phyloP scores from a whole-genome alignment of 1,140 invertebrate species.

The Pseudomyrmex flavicornis region DNA sequence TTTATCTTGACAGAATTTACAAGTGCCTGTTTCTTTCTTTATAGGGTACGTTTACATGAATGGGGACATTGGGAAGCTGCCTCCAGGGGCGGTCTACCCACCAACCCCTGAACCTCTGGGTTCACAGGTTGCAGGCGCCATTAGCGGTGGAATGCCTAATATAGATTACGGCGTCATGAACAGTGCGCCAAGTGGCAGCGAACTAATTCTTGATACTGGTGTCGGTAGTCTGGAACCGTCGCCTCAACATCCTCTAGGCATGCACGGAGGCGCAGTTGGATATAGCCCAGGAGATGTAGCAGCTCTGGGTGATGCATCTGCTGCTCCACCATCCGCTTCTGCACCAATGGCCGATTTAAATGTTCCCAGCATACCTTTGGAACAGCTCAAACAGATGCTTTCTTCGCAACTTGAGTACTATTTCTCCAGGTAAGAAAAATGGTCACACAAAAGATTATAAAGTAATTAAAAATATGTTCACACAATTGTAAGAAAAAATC shows the following conservation, averaged over 20 bases:
- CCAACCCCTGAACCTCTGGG: slow-evolving; percentile 86
- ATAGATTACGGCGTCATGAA: slow-evolving; percentile 85
- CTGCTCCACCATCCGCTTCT: slow-evolving; percentile 70
- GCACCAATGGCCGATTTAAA: slow-evolving; percentile 81
- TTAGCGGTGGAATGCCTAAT: slow-evolving; percentile 79
- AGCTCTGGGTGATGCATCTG: slow-evolving; percentile 78
- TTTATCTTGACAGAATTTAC: background rate
- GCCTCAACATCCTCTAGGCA: slow-evolving; percentile 82
- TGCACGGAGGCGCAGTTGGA: slow-evolving; percentile 82
- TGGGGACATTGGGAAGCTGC: slow-evolving; percentile 90
- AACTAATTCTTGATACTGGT: slow-evolving; percentile 82
- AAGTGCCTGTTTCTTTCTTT: slow-evolving; percentile 7
- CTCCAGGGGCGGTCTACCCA: slow-evolving; percentile 88
- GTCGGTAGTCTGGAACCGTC: slow-evolving; percentile 80
- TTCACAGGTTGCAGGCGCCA: slow-evolving; percentile 77
- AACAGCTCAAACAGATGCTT: slow-evolving; percentile 92
- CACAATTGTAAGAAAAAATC: background rate
- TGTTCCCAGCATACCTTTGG: slow-evolving; percentile 86
- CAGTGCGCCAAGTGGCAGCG: slow-evolving; percentile 81
- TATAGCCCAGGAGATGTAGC: slow-evolving; percentile 82
- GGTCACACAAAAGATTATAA: background rate
- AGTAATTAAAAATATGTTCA: slow-evolving; percentile 5
- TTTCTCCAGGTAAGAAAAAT: slow-evolving; percentile 90
- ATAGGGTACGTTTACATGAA: slow-evolving; percentile 91
- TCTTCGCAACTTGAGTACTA: slow-evolving; percentile 95